phyloP scores from a whole-genome alignment of 2,113 vertebrate genomes.

The Semicossyphus pulcher region DNA sequence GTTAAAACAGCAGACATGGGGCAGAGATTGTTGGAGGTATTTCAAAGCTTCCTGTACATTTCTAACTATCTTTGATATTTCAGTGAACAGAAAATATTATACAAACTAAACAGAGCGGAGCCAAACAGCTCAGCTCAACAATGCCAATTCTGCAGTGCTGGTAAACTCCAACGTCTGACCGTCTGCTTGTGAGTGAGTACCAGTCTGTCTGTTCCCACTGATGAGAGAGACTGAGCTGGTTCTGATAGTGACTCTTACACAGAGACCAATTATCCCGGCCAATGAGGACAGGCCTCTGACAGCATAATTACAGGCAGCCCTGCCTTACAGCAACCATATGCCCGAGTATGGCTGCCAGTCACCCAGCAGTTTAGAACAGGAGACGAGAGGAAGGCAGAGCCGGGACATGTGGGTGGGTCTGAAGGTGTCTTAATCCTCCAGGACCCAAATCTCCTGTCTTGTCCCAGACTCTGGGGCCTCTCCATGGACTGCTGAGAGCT shows the following conservation, averaged over 20 bases:
- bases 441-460: constrained; percentile 67
- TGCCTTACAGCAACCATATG: constrained; percentile 61
- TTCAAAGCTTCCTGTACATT: no score
- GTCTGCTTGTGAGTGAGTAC: constrained; percentile 52
- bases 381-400: constrained; percentile 48
- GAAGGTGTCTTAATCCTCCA: constrained; percentile 74
- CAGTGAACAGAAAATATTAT: not conserved
- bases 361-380: constrained; percentile 49
- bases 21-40: not conserved
- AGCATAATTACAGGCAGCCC: constrained; percentile 77
- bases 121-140: not conserved
- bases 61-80: constrained; percentile 8
- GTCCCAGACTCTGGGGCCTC: constrained; percentile 75
- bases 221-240: constrained; percentile 68
- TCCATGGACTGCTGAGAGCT: constrained; percentile 68
- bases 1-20: not conserved
- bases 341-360: constrained; percentile 61
- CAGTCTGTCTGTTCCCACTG: constrained; percentile 65
- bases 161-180: constrained; percentile 34
- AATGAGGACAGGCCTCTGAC: constrained; percentile 81
- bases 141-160: constrained; percentile 10
- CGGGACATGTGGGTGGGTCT: constrained; percentile 55
- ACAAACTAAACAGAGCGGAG: not conserved
- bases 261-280: constrained; percentile 77
- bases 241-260: constrained; percentile 77